Conservation (phyloP, 1,140 invertebrate genomes). For the Centruroides sculpturatus region DNA sequence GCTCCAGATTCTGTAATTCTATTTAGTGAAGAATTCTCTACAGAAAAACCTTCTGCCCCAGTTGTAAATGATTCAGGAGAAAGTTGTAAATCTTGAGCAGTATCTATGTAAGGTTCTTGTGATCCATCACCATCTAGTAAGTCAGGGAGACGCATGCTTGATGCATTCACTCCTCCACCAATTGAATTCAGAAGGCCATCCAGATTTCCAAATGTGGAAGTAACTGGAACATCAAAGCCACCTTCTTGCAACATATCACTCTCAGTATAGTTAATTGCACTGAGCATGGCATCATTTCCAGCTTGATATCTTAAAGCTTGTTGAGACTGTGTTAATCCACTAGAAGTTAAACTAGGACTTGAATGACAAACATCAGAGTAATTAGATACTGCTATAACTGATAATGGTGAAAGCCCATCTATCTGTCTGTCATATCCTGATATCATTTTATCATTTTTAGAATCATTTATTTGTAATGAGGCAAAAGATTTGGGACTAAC, state of each 20-base stretch:
- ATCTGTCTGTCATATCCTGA: constrained; percentile 11
- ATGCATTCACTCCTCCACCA: constrained; percentile 17
- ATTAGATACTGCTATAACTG: constrained; percentile 21
- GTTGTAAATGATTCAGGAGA: constrained; percentile 52
- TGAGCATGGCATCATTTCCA: constrained; percentile 30
- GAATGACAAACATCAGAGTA: constrained; percentile 24
- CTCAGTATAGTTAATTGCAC: constrained; percentile 31
- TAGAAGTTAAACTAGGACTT: constrained; percentile 20
- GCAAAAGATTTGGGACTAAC: constrained; percentile 12
- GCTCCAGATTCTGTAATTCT: background rate
- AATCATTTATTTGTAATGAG: constrained; percentile 5
- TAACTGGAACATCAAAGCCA: constrained; percentile 26
- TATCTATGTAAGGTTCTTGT: constrained; percentile 32
- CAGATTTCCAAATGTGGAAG: constrained; percentile 22
- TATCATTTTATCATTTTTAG: constrained; percentile 14
- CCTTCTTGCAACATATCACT: constrained; percentile 28
- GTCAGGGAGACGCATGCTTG: constrained; percentile 36
- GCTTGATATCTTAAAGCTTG: constrained; percentile 18
- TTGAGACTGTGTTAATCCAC: constrained; percentile 1
- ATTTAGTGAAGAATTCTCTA: constrained; percentile 8
- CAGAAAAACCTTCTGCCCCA: constrained; percentile 46
- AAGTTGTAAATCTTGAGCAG: constrained; percentile 37
- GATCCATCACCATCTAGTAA: constrained; percentile 53
- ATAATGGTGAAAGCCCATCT: constrained; percentile 21
- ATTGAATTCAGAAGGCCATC: constrained; percentile 26